Evolutionary conservation across 1,140 invertebrate species (phyloP), one percentile per base, ranked within the genome.

Genomic region (Bombus haemorrhoidalis): DNA sequence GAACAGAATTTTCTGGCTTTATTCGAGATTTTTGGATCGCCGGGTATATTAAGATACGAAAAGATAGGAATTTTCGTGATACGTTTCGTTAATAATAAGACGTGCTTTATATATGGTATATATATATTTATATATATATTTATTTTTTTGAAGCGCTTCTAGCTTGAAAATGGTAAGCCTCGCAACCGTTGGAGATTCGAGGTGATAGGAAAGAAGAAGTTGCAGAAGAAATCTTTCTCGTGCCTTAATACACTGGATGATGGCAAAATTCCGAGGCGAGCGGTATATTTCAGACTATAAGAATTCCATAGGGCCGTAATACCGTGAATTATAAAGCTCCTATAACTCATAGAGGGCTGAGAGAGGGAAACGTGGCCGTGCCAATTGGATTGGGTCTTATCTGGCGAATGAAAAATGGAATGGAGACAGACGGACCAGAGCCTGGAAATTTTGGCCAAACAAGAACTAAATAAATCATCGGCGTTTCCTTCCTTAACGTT

Each of bases 381-480:
- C 82, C 64, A 84, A 79, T 71, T 78, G 82, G 75, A 83, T 83
- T 83, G 73, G 73, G 81, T 83, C 81, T 83, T 83, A 83, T 83
- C 81, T 83, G 25, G n/a, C 62, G 81, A 18, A 39, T 83, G 81
- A 83, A 68, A 77, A 83, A 83, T 83, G 81, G 74, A 66, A 66
- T 25, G n/a, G 59, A 41, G 37, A 81, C 53, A 62, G 43, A 75
- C 53, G 34, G 73, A 68, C 32, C 81, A 59, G 18, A 34, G 13
- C 28, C 34, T n/a, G 32, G 43, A 53, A 83, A 83, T 83, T 75
- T 83, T 37, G 68, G 66, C 66, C 79, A 81, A 81, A 81, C 79
- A 81, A 72, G 43, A 71, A 47, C 15, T 47, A 34, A 71, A 81
- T 37, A 43, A 68, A 76, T 76, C 74, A 76, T 32, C 32, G n/a